phyloP scores from a whole-genome alignment of 2,888 invertebrate genomes.

The Odontocerum albicorne region DNA sequence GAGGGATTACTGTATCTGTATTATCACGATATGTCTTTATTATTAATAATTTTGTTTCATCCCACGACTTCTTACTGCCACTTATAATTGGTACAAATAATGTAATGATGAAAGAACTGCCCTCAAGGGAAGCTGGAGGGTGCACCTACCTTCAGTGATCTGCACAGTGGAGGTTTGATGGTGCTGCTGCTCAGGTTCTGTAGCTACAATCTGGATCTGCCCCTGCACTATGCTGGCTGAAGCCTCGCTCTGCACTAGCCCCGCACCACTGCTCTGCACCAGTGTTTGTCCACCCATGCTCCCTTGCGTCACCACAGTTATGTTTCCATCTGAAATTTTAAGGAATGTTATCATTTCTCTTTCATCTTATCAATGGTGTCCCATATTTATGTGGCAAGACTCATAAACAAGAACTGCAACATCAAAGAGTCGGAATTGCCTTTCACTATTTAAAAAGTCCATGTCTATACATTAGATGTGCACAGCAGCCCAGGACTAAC shows the following conservation, averaged over 20 bases:
- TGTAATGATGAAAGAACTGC: not conserved
- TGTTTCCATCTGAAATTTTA: conserved; percentile 54
- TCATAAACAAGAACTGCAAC: too few relatives aligned
- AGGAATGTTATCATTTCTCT: too few relatives aligned
- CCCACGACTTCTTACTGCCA: not conserved
- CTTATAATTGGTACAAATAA: not conserved
- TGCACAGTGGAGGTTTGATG: conserved; percentile 38
- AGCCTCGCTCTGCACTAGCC: conserved; percentile 43
- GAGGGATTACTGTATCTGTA: too few relatives aligned
- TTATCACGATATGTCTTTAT: too few relatives aligned
- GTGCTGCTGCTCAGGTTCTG: conserved; percentile 47
- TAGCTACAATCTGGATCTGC: conserved; percentile 62
- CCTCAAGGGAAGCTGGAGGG: conserved; percentile 1
- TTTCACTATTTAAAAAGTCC: too few relatives aligned
- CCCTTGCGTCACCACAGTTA: conserved; percentile 58
- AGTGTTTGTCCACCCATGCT: conserved; percentile 48
- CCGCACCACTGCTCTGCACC: conserved; percentile 48
- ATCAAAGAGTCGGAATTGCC: too few relatives aligned
- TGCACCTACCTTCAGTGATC: conserved; percentile 32
- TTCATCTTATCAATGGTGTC: too few relatives aligned
- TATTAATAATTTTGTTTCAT: not conserved
- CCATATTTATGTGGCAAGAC: too few relatives aligned
- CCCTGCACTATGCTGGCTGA: conserved; percentile 47
- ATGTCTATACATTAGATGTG: too few relatives aligned
- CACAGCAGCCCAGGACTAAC: too few relatives aligned